phyloP scores from a whole-genome alignment of 2,113 vertebrate genomes.

The Elgaria multicarinata region DNA sequence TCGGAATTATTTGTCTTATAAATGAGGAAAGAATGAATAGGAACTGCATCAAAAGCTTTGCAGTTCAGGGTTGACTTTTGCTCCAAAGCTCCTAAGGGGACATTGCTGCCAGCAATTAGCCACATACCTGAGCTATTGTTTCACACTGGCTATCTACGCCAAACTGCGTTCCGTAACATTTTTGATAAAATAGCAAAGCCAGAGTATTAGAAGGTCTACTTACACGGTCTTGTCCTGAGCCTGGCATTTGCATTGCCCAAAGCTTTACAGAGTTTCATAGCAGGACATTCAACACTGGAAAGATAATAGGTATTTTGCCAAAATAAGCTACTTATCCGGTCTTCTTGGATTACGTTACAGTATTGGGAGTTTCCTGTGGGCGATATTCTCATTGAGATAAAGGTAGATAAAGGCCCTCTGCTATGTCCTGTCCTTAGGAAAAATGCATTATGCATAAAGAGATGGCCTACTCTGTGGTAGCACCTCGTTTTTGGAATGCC shows the following conservation, averaged over 20 bases:
- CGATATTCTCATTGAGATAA: no score
- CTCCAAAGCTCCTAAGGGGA: conserved; percentile 27
- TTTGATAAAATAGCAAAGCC: background rate
- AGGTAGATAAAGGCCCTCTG: no score
- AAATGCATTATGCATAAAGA: no score
- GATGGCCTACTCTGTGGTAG: no score
- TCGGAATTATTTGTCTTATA: conserved; percentile 81
- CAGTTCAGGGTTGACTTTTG: conserved; percentile 38
- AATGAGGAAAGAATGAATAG: conserved; percentile 73
- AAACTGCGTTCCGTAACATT: background rate
- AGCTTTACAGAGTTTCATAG: background rate
- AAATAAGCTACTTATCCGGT: background rate
- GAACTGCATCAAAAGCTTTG: conserved; percentile 58
- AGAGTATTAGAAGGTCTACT: background rate
- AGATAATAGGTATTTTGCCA: background rate
- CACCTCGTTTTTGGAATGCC: no score
- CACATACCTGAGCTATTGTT: background rate
- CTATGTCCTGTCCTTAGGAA: no score
- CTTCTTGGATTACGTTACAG: background rate
- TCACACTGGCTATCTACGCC: background rate
- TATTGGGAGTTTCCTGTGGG: no score
- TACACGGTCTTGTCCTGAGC: background rate
- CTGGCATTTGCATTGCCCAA: background rate
- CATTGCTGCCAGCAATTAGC: conserved; percentile 33
- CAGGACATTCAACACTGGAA: background rate